A percentile compares a stretch with the other conserved stretches of the same genome.
These are phyloP conservation scores for Nycticebus coucang DNA, from an alignment of 2,113 vertebrate species.

Conservation along the genomic window DNA sequence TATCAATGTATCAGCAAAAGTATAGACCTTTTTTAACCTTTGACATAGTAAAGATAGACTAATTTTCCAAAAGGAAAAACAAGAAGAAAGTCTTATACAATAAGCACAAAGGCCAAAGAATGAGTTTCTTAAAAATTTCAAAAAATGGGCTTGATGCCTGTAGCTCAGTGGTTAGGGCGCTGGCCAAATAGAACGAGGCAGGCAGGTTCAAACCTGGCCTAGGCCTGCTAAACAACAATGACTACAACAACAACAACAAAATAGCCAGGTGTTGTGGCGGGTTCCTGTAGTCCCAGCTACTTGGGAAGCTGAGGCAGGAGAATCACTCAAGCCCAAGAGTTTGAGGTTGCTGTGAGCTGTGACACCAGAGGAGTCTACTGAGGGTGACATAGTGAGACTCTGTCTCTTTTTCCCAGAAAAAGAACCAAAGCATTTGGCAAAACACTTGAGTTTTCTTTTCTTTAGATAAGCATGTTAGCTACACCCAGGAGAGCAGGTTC, in stretches of 20 bases:
- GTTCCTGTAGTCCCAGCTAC: too few species aligned
- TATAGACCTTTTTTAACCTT: neutral
- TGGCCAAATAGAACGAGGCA: too few species aligned
- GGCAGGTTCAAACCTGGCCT: too few species aligned
- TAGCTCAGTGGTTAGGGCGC: too few species aligned
- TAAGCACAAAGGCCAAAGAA: neutral
- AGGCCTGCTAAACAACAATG: too few species aligned
- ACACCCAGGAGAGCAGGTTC: neutral
- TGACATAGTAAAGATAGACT: neutral
- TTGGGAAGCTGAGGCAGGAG: too few species aligned
- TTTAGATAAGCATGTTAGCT: neutral
- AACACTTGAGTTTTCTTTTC: neutral
- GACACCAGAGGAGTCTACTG: too few species aligned
- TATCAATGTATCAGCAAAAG: neutral
- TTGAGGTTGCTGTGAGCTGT: too few species aligned
- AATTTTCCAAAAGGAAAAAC: conserved; percentile 11
- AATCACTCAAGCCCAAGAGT: too few species aligned
- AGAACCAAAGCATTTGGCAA: neutral
- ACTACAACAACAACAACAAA: too few species aligned
- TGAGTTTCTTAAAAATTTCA: neutral
- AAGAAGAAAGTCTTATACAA: neutral
- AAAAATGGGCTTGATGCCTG: neutral
- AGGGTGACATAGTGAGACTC: too few species aligned
- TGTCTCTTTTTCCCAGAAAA: neutral
- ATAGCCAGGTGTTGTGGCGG: too few species aligned